Base-by-base conservation (phyloP, 1,140 invertebrate genomes). In the Eciton burchellii region DNA sequence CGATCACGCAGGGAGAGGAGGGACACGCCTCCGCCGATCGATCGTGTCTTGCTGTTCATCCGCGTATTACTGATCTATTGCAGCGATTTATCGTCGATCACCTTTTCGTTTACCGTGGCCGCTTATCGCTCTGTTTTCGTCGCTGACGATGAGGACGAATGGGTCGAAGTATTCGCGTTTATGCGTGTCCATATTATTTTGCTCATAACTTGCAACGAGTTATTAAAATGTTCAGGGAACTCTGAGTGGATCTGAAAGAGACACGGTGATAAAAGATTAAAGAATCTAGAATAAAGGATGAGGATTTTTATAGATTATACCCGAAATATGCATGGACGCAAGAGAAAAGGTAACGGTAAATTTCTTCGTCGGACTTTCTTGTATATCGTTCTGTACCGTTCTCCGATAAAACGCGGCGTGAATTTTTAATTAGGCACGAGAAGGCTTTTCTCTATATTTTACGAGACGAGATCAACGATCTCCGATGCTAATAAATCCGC, bases 21-120 rank as follows among this genome's bases (percentile, higher is more conserved):
- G 52, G 74, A 73, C 84, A 87, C 86, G 81, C 84, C 85, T 71
- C 45, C 45, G 9, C 54, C 77, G 77, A 81, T 70, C 86, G 41
- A 81, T 79, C 63, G 54, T 74, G 21, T 60, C 74, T 63, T 70
- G 81, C 84, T 83, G 68, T 49, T 65, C 60, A n/a, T 83, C 62
- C 47, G 56, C 63, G 84, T 85, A 60, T 77, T 83, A 83, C 83
- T 84, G 63, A 81, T 79, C 74, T 79, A 79, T 79, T 79, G 24
- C 74, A 49, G 49, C 52, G 70, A 79, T 79, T 70, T 79, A 49
- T n/a, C 74, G 63, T 79, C 74, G 74, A 79, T 79, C 68, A 79
- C 70, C 74, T 63, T 79, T 79, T 79, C 63, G 74, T 68, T 79
- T 68, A 79, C 74, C 52, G 52, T 70, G 49, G 49, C 72, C 72